phyloP scores from a whole-genome alignment of 2,888 invertebrate genomes.

The Ichneumoninae sp. region DNA sequence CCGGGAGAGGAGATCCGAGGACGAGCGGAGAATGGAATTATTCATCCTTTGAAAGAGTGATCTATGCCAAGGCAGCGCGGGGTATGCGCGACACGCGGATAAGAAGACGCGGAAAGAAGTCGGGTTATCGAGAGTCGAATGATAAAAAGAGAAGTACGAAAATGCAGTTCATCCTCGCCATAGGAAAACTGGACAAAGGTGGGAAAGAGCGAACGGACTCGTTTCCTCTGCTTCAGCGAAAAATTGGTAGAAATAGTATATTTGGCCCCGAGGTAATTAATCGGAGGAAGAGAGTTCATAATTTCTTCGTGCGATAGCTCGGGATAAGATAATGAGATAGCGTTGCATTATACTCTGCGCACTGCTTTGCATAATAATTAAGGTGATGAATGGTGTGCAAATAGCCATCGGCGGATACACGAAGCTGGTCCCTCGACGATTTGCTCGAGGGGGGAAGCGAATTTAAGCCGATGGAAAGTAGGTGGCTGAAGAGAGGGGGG shows the following conservation, averaged over 20 bases:
- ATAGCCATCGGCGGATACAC: slow-evolving; percentile 41
- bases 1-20: slow-evolving; percentile 15
- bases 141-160: slow-evolving; percentile 8
- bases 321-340: neutral
- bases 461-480: neutral
- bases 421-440: neutral
- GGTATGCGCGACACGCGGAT: slow-evolving; percentile 45
- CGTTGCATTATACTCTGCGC: neutral
- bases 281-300: neutral
- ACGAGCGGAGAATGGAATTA: slow-evolving; percentile 57
- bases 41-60: slow-evolving; percentile 60
- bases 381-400: slow-evolving; percentile 57
- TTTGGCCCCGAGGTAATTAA: neutral
- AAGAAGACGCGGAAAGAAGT: slow-evolving; percentile 46
- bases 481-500: slow-evolving; percentile 12
- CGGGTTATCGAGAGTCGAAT: slow-evolving; percentile 15
- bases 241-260: neutral
- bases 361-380: slow-evolving; percentile 48
- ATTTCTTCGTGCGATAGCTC: neutral
- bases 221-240: too few species aligned
- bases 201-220: too few species aligned
- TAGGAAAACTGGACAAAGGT: neutral
- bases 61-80: slow-evolving; percentile 42
- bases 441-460: slow-evolving; percentile 1
- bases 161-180: neutral